Evolutionary conservation across 53 echinoderm and acorn worm species (phyloP), one percentile per base, ranked within the genome.

Genomic region (Echinarachnius parma): DNA sequence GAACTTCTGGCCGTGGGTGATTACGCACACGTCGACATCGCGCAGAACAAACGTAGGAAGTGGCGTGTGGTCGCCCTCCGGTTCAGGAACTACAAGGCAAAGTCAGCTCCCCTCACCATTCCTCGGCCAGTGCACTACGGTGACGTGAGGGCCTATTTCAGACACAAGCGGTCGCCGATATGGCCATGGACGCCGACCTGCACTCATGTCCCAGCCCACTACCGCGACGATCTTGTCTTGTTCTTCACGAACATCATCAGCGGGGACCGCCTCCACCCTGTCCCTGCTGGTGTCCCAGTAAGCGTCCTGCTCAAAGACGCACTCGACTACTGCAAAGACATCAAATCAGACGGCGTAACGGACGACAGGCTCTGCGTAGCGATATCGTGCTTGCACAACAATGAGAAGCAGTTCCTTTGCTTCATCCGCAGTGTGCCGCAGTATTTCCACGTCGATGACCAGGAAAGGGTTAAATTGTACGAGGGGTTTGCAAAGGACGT

Each of bases 381-480:
- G 16, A 53, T 69, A 5, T 10, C 52, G 9, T 21, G 11, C 5
- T 69, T 53, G 7, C 13, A 53, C 31, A 52, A 52, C 26, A 53
- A 34, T 32, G 35, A 21, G 22, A 69, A 34, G 22, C 53, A 52
- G 8, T 23, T 69, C 20, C 21, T 0, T 3, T 53, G 70, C 34
- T 69, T 69, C 23, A 31, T 69, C 1, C 70, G 70, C 29, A 69
- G 31, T 53, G 70, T 69, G 32, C 70, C 70, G 29, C 53, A 69
- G 34, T 69, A 69, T 34, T 69, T 69, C 34, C 21, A 52, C 36
- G 24, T 69, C 30, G 70, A 69, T 14, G 13, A 53, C 26, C 53
- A 52, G 13, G 24, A 53, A 14, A 29, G 70, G 34, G 70, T 69
- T 0, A 53, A 53, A 9, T 21, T 53, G 32, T 69, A 69, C 54